Base-by-base conservation (phyloP, 2,888 invertebrate species). In the Orchesella flavescens region DNA sequence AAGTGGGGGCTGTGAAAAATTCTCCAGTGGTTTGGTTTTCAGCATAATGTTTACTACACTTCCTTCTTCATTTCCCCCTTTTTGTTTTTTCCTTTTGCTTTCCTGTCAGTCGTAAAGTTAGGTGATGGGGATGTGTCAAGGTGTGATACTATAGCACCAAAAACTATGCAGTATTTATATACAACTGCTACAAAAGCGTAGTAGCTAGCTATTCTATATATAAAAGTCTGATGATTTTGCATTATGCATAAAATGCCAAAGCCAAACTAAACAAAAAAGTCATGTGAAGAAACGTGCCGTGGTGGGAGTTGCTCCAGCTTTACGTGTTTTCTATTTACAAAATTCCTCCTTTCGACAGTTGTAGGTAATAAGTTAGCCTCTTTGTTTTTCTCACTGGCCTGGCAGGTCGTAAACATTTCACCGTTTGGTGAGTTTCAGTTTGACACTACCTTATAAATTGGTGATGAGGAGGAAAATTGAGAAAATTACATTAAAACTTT, bases 51-150 rank as follows among this genome's bases (percentile, higher is more conserved):
- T 81, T 75, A 68, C 80, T 57, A 23, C 66, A 80, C 46, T 71
- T 63, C 79, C 63, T 72, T 12, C 21, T 57, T 61, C 68, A 68
- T 46, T 74, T 68, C n/a, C 74, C 74, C 68, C 66, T 73, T 79
- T 55, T 63, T 63, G 21, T 49, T 49, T 21, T 17, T 46, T 5
- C 12, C 34, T 34, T 49, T 49, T 49, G 21, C 49, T 13, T 68
- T 49, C 71, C 69, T 76, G 82, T 65, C 76, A 83, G 76, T 76
- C 76, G 72, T 83, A 83, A 83, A 83, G 72, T 72, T 76, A 61
- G 71, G 68, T 83, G 76, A 66, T 63, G 74, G 53, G 13, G 44
- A 76, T 81, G 53, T 76, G 82, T 82, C 82, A 82, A 82, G 82
- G 82, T 82, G 82, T 82, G 82, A 82, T 76, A 68, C 69, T 55